Evolutionary conservation across 1,140 invertebrate species (phyloP).

Genomic region (Archivesica marissinica): DNA sequence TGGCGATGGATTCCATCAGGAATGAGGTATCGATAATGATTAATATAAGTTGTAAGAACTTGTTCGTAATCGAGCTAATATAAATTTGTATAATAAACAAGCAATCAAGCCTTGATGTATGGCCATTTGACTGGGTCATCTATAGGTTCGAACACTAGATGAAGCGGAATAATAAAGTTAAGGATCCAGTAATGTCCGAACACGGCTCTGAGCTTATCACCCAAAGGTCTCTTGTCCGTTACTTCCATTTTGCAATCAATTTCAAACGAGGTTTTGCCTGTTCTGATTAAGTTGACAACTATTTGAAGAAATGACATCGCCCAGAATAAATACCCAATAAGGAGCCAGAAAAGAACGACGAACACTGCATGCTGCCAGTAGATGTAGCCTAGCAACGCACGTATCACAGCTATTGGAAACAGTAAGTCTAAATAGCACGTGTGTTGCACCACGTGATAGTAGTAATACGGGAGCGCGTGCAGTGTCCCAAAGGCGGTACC

Average conservation of each 20-base stretch:
- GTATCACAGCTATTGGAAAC: constrained; percentile 35
- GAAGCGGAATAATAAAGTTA: constrained; percentile 67
- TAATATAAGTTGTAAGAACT: too few relatives aligned
- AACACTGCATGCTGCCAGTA: constrained; percentile 8
- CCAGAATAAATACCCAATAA: constrained; percentile 57
- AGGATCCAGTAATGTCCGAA: constrained; percentile 70
- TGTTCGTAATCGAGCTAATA: too few relatives aligned
- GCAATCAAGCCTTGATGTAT: too few relatives aligned
- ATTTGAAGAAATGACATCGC: constrained; percentile 48
- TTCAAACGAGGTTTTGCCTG: constrained; percentile 70
- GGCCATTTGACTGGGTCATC: constrained; percentile 72
- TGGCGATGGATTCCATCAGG: too few relatives aligned
- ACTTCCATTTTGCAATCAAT: constrained; percentile 64
- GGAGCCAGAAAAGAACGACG: constrained; percentile 34
- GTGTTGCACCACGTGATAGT: constrained; percentile 31
- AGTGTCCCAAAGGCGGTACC: constrained; percentile 24
- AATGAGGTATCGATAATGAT: too few relatives aligned
- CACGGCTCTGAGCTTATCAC: constrained; percentile 61
- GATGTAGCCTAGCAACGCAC: constrained; percentile 50
- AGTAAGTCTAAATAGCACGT: constrained; percentile 60
- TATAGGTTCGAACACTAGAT: constrained; percentile 62
- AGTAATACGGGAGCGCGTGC: constrained; percentile 54
- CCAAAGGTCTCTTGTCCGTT: constrained; percentile 52
- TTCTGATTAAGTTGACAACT: constrained; percentile 46
- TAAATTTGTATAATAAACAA: too few relatives aligned